Evolutionary conservation across 2,113 vertebrate genomes (phyloP), one percentile per base, ranked within the genome.

Genomic region (Callocephalon fimbriatum): DNA sequence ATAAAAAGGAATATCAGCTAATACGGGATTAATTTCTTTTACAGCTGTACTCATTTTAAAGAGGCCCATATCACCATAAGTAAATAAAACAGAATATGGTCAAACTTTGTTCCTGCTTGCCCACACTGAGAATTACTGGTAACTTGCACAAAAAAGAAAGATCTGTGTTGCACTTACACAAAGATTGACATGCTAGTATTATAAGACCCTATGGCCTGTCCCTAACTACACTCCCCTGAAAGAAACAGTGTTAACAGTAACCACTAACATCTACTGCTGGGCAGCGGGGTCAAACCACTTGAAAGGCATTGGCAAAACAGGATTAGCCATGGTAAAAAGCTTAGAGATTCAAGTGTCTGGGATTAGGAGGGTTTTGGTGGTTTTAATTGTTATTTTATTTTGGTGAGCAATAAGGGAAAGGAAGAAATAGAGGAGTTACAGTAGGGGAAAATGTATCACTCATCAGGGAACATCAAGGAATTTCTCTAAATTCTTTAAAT

Each of bases 301-400:
- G 47, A 81, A 80, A 84, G 44, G 61, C 90, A 93, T 40, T 87
- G 95, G 58, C 65, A 84, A 93, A 96, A 96, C 68, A 91, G 80
- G 92, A 97, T 97, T 95, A 97, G 58, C 72, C 73, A 65, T 19
- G 29, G 76, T 96, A 95, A 95, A 97, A 97, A 95, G 95, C 90
- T 97, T 97, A 97, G 76, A 81, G 92, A 86, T 86, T 92, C 59
- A 51, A 94, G 72, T 44, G 68, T 63, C 79, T 91, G 50, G 38
- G 63, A 95, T 94, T 93, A 93, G 45, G 67, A 44, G 4, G 1
- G 20, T 22, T 65, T n/a, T 63, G 27, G 20, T 72, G 54, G 0
- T 47, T 88, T 84, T 35, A 77, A 78, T 87, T 73, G 42, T 50
- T 54, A 47, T 54, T 95, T 88, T 53, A 42, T 77, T 84, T 88